Conservation (phyloP, 2,113 vertebrate genomes). For the Apus apus region DNA sequence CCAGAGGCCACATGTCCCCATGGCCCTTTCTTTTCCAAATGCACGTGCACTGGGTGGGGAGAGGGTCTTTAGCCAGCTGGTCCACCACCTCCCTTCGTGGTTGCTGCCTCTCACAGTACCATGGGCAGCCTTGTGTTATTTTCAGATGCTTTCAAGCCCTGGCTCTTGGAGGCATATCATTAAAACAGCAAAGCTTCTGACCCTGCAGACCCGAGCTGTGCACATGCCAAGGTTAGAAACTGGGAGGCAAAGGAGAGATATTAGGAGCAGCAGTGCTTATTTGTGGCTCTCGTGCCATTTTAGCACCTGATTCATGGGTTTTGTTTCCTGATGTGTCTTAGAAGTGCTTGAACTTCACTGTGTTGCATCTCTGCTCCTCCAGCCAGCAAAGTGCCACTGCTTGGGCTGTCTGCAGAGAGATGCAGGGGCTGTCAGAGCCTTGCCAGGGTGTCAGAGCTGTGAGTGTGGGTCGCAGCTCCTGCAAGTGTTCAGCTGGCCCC, state of each 20-base stretch:
- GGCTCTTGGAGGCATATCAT: background rate
- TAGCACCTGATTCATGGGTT: background rate
- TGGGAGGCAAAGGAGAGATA: background rate
- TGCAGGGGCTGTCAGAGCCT: background rate
- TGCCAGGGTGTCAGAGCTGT: background rate
- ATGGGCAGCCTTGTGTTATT: background rate
- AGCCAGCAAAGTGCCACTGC: background rate
- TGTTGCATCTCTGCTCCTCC: background rate
- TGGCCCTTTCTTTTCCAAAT: background rate
- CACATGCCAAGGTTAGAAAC: background rate
- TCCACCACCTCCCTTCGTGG: background rate
- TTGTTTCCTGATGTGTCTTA: background rate
- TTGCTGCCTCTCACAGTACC: background rate
- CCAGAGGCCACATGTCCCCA: background rate
- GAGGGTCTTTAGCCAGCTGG: background rate
- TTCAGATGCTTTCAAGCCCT: background rate
- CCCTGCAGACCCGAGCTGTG: background rate
- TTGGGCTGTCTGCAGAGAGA: background rate
- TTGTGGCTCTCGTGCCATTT: background rate
- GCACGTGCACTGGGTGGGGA: background rate
- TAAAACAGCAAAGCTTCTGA: background rate
- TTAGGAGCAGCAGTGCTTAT: fast-evolving
- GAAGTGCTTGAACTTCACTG: background rate
- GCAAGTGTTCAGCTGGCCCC: background rate
- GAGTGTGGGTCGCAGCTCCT: background rate